These are phyloP conservation scores for Turritopsis dohrnii DNA, from an alignment of 30 jellyfish, hydroid and myxozoan genomes.

Conservation along the genomic window DNA sequence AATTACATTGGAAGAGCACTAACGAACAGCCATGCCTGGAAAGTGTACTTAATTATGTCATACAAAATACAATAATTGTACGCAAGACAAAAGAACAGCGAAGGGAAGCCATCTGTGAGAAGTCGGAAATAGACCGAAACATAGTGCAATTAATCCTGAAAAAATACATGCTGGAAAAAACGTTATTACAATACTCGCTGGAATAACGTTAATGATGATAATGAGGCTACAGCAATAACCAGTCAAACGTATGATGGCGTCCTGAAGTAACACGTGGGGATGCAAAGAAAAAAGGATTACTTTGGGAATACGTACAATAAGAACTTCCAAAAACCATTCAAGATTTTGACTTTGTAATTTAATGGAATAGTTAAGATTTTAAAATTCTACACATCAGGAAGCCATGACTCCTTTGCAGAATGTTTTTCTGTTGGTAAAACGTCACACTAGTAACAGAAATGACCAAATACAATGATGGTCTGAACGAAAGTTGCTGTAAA, in stretches of 20 bases:
- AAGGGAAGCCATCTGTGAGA: conserved; percentile 17
- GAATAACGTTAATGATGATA: not conserved
- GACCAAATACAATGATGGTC: too few relatives aligned
- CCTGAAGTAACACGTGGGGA: too few relatives aligned
- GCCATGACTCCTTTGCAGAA: too few relatives aligned
- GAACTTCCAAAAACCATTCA: too few relatives aligned
- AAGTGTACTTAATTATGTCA: not conserved
- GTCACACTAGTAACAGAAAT: too few relatives aligned
- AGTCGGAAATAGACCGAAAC: conserved; percentile 5
- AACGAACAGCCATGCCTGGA: not conserved
- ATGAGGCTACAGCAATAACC: not conserved
- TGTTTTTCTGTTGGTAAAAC: too few relatives aligned
- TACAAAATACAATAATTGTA: conserved; percentile 7
- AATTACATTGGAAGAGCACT: not conserved
- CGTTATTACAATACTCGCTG: conserved; percentile 17
- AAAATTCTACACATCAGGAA: too few relatives aligned
- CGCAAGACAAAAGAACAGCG: not conserved
- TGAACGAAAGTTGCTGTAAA: too few relatives aligned
- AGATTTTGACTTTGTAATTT: too few relatives aligned
- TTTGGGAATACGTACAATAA: too few relatives aligned
- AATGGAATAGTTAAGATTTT: too few relatives aligned
- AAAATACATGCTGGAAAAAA: conserved; percentile 8
- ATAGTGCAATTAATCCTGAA: not conserved
- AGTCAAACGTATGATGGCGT: not conserved
- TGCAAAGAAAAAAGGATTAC: too few relatives aligned